Evolutionary conservation across 2,888 invertebrate species (phyloP), one percentile per base, ranked within the genome.

Genomic region (Boloria selene): DNA sequence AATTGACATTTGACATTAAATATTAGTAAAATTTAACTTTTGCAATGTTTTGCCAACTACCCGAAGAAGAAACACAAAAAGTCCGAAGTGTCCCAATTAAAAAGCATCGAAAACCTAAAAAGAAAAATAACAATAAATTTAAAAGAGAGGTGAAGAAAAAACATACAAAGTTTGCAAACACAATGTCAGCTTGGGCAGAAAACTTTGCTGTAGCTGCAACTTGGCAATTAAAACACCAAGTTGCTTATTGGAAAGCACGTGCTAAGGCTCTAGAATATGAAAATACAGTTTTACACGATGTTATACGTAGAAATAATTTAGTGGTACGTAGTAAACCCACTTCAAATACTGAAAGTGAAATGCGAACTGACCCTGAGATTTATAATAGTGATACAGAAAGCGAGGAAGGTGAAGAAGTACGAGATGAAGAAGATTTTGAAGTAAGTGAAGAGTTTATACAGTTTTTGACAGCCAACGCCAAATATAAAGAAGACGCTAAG

Each of bases 381-480:
- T 50, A 53, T 1, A 58, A 68, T 13, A 50, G 44, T 68, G 78
- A 78, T 14, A 74, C 75, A 45, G 74, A 76, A 44, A 73, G 75
- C 7, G 73, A 74, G n/a, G 70, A 64, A 14, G 67, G 71, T 16
- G 78, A 80, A 0, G 86, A 87, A 60, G 80, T 80, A 18, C 68
- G 69, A 2, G 73, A 75, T 4, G 75, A 74, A 1, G 76, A 75
- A 5, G 74, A 79, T 16, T 91, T 95, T 76, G 93, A 93, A 78
- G 93, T 95, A 1, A 93, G 94, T 73, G 94, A 94, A 70, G 94
- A 94, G 65, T 94, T 93, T 87, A 86, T 94, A 72, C 88, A 93
- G 54, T 95, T 95, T 81, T 84, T 95, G 61, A 92, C 90, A 73
- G 87, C 91, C 64, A 95, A 95, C 74, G 92, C 93, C 2, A 93